Evolutionary conservation across 1,140 invertebrate genomes (phyloP), one percentile per base, ranked within the genome.

Genomic region (Cotesia typhae): DNA sequence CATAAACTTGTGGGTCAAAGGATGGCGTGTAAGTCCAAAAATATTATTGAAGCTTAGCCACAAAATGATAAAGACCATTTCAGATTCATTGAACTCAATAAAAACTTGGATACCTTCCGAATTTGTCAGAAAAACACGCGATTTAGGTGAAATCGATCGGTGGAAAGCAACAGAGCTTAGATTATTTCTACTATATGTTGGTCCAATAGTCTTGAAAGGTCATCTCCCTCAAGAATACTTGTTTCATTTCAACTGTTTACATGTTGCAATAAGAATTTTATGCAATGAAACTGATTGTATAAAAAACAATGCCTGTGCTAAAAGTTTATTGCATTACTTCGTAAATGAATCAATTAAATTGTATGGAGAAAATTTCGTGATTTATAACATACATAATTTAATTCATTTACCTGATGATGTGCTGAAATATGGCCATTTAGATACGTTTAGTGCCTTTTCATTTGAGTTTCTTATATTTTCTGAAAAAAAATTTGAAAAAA

Each of bases 1-100:
- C 87, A 28, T 64, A 86, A 5, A 64, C 63, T 57, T 68, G 74
- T 52, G 83, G 79, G 80, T 81, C 51, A 71, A 51, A 41, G 72
- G 72, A 60, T 47, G 10, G 17, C 59, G 17, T 12, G 1, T n/a
- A 4, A 3, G 47, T 52, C 52, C 28, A 41, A 41, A 41, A 41
- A 41, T 5, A 41, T 41, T 41, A 4, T 5, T 41, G 38, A 41
- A 41, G 35, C 35, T 35, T 4, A 3, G 7, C 5, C 5, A 6
- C 2, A 36, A 14, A 4, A 71, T 36, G 35, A 53, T 57, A 7
- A 7, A 60, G 17, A n/a, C 60, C 17, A 74, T 77, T 12, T 75
- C 72, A 10, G 41, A 28, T 14, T 14, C 12, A n/a, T 71, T 81
- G 52, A 7, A 66, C 17, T 28, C 14, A 14, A 67, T 80, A 28